phyloP scores from a whole-genome alignment of 2,113 vertebrate genomes.

The Colinus virginianus region DNA sequence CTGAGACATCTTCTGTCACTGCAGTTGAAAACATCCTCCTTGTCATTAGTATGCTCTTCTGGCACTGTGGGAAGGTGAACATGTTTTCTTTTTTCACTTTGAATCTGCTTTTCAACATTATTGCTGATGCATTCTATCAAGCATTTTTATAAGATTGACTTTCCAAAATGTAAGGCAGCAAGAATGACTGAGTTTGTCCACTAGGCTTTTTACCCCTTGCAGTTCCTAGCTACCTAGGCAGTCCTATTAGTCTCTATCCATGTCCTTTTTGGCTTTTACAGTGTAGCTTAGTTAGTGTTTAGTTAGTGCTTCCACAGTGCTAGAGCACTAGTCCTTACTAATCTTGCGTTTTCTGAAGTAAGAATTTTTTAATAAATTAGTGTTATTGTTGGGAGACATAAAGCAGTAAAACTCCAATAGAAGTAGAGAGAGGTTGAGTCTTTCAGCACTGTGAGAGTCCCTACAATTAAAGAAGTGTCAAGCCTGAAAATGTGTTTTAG shows the following conservation, averaged over 20 bases:
- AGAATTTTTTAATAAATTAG: not conserved
- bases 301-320: not conserved
- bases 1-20: not conserved
- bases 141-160: not conserved
- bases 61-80: fast-evolving
- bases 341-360: not conserved
- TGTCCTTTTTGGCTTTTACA: not conserved
- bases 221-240: not conserved
- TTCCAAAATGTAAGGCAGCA: not conserved
- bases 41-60: not conserved
- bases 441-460: not conserved
- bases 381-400: not conserved
- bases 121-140: not conserved
- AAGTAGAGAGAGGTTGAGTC: not conserved
- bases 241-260: not conserved
- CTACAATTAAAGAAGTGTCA: not conserved
- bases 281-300: not conserved
- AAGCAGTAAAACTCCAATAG: not conserved
- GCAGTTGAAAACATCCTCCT: not conserved
- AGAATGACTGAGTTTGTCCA: not conserved
- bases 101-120: not conserved
- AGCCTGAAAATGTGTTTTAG: not conserved
- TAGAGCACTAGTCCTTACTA: not conserved
- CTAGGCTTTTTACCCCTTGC: not conserved
- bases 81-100: not conserved